Evolutionary conservation across 2,797 vertebrate species (phyloP).

Genomic region (Girardinus metallicus): DNA sequence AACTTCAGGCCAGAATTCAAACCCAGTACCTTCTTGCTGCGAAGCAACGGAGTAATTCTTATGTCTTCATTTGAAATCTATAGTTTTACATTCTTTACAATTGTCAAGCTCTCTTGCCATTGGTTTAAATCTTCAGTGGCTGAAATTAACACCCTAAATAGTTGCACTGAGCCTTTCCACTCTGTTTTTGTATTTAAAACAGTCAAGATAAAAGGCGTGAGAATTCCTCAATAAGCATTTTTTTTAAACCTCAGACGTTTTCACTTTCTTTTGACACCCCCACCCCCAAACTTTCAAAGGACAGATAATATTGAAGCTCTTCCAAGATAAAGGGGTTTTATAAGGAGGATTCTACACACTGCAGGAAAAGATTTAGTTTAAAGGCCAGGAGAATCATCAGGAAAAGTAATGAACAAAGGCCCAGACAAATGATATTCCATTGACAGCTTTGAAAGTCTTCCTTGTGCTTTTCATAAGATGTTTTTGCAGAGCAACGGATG

Average conservation of each 20-base stretch:
- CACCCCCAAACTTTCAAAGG: constrained; percentile 3
- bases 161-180: background rate
- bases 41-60: background rate
- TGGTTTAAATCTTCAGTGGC: background rate
- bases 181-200: background rate
- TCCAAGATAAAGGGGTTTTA: constrained; percentile 22
- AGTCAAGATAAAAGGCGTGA: background rate
- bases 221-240: background rate
- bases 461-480: constrained; percentile 5
- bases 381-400: background rate
- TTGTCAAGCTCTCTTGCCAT: background rate
- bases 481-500: constrained; percentile 5
- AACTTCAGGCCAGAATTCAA: background rate
- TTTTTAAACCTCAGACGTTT: background rate
- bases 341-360: constrained; percentile 6
- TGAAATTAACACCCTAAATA: background rate
- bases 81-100: background rate
- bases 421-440: background rate
- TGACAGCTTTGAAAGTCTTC: constrained; percentile 15
- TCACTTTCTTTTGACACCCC: constrained; percentile 5
- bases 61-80: background rate
- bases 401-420: background rate
- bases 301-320: constrained; percentile 3
- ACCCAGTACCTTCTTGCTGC: background rate
- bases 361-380: constrained; percentile 8